Base-by-base conservation (phyloP, 1,140 invertebrate species). In the Pachypeltis micranthus region DNA sequence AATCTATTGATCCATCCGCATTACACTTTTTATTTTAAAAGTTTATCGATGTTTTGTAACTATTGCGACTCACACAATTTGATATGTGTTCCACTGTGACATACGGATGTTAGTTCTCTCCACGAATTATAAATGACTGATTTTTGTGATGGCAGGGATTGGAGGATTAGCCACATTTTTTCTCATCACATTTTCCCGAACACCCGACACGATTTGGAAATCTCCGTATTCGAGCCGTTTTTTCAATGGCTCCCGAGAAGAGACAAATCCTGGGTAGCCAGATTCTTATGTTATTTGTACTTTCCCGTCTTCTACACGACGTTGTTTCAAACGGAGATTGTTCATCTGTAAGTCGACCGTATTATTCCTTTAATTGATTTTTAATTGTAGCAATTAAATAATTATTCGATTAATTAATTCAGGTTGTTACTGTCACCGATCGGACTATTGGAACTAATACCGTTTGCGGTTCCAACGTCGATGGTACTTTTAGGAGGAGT, bases 131-230 rank as follows among this genome's bases (percentile, higher is more conserved):
- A 47, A 47, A 57, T 55, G 23, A 44, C 66, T 51, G 14, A 44
- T 27, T 24, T 29, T 34, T 24, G n/a, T 56, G 44, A 14, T 16
- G 16, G 71, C 69, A 82, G 82, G 62, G 81, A 88, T 63, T 92
- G 88, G 81, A 77, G 88, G 66, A 81, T 92, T 39, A 83, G 81
- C 0, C 89, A 92, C 68, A 82, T 77, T 0, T 69, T 92, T 23
- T 90, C 87, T 27, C 89, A 92, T 72, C 90, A 92, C 72, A 72
- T 88, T 14, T 91, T 85, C 68, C 80, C 89, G 0, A 92, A 92
- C 68, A 90, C 88, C 0, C 72, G 85, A 2, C 79, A 83, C 73
- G 90, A 92, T 73, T 76, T 84, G 47, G 89, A 92, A 74, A 76
- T 91, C 0, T 83, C 83, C 34, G 70, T 74, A 12, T 73, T 86